Base-by-base conservation (phyloP, 2,797 vertebrate species). In the Cossypha dichroa region DNA sequence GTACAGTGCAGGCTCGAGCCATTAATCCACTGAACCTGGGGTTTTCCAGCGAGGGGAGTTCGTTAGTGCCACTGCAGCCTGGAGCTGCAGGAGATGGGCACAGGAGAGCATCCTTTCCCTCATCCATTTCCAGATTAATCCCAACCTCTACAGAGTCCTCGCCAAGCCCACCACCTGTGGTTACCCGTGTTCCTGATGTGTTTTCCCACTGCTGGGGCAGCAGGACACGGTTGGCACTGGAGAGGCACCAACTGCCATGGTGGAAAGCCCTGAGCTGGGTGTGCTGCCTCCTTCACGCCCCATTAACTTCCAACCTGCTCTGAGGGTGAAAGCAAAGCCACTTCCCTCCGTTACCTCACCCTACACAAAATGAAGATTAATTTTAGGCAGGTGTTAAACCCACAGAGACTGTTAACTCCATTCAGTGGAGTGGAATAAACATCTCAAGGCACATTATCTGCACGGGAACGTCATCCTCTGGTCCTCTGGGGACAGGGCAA, bases 1-100 rank as follows among this genome's bases (percentile, higher is more conserved):
- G 91, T 94, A 79, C 96, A 95, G 87, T 1, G n/a, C 82, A 51
- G 69, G 87, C 83, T 75, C 12, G 13, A 91, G 93, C 93, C 85
- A 79, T 88, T 89, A 28, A 41, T 78, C 92, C 83, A 56, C 45
- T 3, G 0, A 17, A 23, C 2, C 2, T 0, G 1, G 41, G 46
- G 43, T 2, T 22, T 89, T 77, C 38, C 21, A 22, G 59, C 48
- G 7, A 2, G 8, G 76, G 51, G 38, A 73, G 36, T 73, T 76
- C 0, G 33, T 63, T 76, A 85, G 70, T 5, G 28, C 9, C 48
- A 38, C 31, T 10, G 70, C 55, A 63, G 59, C 70, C 52, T 43
- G 77, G 40, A 74, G 83, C 31, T 20, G 43, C 43, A 45, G 43
- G 43, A 22, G 43, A 21, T 12, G 20, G 21, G 43, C 22, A 45